Evolutionary conservation across 2,113 vertebrate genomes (phyloP), one percentile per base, ranked within the genome.

Genomic region (Phasianus colchicus): DNA sequence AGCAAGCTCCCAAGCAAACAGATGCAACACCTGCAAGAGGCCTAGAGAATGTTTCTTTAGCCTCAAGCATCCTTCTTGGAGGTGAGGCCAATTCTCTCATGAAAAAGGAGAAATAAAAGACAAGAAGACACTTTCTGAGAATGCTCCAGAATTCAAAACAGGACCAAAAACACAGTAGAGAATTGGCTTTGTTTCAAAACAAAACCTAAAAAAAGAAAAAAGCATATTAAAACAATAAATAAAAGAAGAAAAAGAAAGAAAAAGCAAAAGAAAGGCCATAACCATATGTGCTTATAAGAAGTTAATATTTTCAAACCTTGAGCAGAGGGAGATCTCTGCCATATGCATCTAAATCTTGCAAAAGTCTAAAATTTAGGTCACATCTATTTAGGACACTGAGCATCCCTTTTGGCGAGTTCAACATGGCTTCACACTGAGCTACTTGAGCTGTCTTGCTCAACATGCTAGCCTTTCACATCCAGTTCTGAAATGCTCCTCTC

Each of bases 311-410:
- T 77, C 58, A 93, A 83, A 93, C 89, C 36, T 40, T 2, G 92
- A 93, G 77, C 74, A 92, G 72, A 90, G 70, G 93, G 92, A 95
- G 74, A 86, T 82, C 65, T 45, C 43, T 93, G 70, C 89, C 92
- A 86, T 86, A 94, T 75, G 86, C 69, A 75, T 69, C 89, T 87
- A 78, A 82, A 90, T 94, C 92, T 94, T 94, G 74, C 24, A 79
- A 75, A 95, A 91, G 48, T 94, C 90, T 94, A 78, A 93, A 96
- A 96, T 94, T 84, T 96, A 95, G 95, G 95, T 93, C 96, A 90
- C 58, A 45, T 84, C 90, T 93, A 96, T 96, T 96, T 94, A 96
- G 95, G 95, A 93, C 93, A 89, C 70, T 30, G 40, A 84, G 71
- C 74, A 93, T 92, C 74, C 89, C 90, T 91, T 96, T 88, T 89